Percentiles rank a stretch among this genome's conserved stretches.
Evolutionary conservation across 1,140 invertebrate species (phyloP).

Genomic region (Aphaenogaster floridana): DNA sequence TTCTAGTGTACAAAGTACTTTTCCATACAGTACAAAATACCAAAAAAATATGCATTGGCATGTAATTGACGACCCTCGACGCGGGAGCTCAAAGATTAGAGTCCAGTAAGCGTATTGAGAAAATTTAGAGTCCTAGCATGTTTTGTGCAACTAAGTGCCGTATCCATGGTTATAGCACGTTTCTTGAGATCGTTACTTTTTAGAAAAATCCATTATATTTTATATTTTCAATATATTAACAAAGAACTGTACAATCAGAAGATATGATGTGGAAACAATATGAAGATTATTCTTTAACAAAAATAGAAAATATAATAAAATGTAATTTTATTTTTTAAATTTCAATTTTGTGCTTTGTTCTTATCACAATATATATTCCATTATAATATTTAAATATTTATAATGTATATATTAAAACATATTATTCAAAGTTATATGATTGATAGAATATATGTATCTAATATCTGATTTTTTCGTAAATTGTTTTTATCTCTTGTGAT

Average conservation of each 20-base stretch:
- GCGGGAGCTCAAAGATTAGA: conserved; percentile 76
- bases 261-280: conserved; percentile 10
- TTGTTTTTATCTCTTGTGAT: neutral
- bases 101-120: conserved; percentile 53
- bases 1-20: neutral
- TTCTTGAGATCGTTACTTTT: conserved; percentile 54
- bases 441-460: neutral
- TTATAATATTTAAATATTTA: neutral
- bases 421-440: neutral
- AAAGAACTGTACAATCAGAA: neutral
- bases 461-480: neutral
- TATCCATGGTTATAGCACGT: conserved; percentile 61
- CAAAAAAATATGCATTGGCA: conserved; percentile 45
- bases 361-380: neutral
- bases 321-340: conserved; percentile 5
- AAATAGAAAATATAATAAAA: neutral
- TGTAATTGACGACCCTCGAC: conserved; percentile 69
- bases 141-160: conserved; percentile 79
- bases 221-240: neutral
- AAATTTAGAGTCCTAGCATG: conserved; percentile 54
- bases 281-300: neutral
- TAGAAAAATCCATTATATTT: conserved; percentile 36
- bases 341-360: neutral
- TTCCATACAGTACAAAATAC: conserved; percentile 23
- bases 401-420: neutral